Evolutionary conservation across 2,888 invertebrate genomes (phyloP), one percentile per base, ranked within the genome.

Genomic region (Lissocephala sabroskyi): DNA sequence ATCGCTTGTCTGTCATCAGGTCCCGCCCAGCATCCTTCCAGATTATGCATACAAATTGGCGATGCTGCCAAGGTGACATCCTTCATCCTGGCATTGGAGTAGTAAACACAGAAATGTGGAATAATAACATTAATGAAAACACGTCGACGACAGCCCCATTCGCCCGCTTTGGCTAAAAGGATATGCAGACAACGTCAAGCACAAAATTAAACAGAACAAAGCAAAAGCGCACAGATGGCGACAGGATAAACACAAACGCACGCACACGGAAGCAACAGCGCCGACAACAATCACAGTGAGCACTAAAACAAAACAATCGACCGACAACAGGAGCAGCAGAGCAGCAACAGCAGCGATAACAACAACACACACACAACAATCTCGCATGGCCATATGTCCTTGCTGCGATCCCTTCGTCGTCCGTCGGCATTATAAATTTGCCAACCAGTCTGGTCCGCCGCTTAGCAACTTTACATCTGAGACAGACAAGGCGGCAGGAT

Each of bases 1-100:
- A n/a, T n/a, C n/a, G n/a, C n/a, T n/a, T n/a, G n/a, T n/a, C n/a
- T n/a, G n/a, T n/a, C n/a, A n/a, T n/a, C n/a, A n/a, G n/a, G n/a
- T n/a, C 47, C 28, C 42, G 26, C 14, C 3, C 51, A 45, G 45
- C 50, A 40, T 50, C 51, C 48, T 49, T 59, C 56, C 71, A 67
- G 75, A 68, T 75, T 75, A 68, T 68, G 73, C 73, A 68, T 67
- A 71, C 76, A 68, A 68, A 68, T 68, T 68, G 75, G 76, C 71
- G 59, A 35, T 11, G 59, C 52, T 46, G 51, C 51, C 52, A n/a
- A n/a, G n/a, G n/a, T n/a, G n/a, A n/a, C n/a, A n/a, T n/a, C n/a
- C n/a, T n/a, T n/a, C n/a, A 57, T 48, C 52, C 59, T 56, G n/a
- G n/a, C n/a, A n/a, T n/a, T n/a, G n/a, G n/a, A n/a, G n/a, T n/a